These are phyloP conservation scores for Athene cunicularia DNA, from an alignment of 2,113 vertebrate genomes.

Conservation along the genomic window DNA sequence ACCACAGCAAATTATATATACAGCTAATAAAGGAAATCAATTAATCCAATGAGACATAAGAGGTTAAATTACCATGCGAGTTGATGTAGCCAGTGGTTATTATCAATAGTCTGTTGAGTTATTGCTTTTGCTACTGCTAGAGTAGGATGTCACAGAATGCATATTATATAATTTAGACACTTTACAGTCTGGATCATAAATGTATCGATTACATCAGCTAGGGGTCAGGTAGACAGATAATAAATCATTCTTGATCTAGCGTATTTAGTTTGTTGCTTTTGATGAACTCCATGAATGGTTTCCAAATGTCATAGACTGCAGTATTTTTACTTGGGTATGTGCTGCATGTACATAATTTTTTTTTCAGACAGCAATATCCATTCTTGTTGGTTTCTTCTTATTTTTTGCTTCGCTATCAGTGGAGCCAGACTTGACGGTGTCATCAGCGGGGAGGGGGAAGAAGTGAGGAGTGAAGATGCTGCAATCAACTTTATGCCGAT, in stretches of 20 bases:
- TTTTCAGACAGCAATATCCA: neutral
- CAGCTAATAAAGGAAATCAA: neutral
- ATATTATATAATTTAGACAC: neutral
- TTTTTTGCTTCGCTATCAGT: neutral
- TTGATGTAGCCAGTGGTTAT: neutral
- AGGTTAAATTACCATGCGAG: neutral
- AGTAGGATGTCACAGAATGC: neutral
- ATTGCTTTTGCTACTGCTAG: neutral
- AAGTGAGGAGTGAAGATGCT: neutral
- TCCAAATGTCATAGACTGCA: neutral
- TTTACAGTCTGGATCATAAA: neutral
- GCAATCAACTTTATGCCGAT: neutral
- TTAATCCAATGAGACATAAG: slow-evolving; percentile 39
- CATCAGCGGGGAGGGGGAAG: neutral
- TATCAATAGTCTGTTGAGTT: neutral
- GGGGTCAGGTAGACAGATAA: neutral
- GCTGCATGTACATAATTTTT: neutral
- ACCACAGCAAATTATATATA: neutral
- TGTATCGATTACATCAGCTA: neutral
- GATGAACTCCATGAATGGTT: neutral
- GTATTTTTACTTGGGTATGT: neutral
- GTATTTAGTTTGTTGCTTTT: neutral
- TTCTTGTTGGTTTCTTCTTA: neutral
- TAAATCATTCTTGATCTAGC: neutral
- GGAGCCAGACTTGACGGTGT: slow-evolving; percentile 1